These are phyloP conservation scores for Manis crassicaudata DNA, from an alignment of 2,797 vertebrate species.

Conservation along the genomic window DNA sequence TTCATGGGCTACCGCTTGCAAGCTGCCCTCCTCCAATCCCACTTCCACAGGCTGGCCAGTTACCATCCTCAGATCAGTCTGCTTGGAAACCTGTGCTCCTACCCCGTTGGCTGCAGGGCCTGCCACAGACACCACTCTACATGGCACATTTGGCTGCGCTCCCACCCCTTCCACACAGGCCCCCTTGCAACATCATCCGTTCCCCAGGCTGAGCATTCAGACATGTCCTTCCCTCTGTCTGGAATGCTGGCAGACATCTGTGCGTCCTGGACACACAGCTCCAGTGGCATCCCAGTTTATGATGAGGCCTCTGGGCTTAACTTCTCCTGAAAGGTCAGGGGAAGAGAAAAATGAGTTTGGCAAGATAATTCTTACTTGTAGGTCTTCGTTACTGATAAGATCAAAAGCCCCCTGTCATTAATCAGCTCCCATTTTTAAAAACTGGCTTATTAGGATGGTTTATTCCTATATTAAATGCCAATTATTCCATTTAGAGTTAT, in stretches of 20 bases:
- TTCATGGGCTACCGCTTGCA: neutral
- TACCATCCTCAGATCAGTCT: neutral
- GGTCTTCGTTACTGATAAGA: slow-evolving; percentile 32
- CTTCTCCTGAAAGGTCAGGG: neutral
- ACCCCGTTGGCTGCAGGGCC: neutral
- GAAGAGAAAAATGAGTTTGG: neutral
- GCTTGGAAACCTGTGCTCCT: neutral
- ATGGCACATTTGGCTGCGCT: neutral
- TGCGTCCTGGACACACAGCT: neutral
- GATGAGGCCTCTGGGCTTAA: neutral
- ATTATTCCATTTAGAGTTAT: slow-evolving; percentile 38
- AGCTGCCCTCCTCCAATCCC: neutral
- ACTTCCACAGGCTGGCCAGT: neutral
- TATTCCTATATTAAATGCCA: slow-evolving; percentile 35
- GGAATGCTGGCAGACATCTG: neutral
- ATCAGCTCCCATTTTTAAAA: neutral
- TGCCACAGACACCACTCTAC: neutral
- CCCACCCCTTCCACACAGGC: neutral
- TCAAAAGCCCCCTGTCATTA: neutral
- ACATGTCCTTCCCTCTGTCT: neutral
- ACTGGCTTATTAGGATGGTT: neutral
- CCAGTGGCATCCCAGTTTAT: neutral
- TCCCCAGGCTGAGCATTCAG: neutral
- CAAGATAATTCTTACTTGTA: neutral
- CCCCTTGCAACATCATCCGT: neutral